These are phyloP conservation scores for Centroberyx gerrardi DNA, from an alignment of 2,797 vertebrate genomes.

Conservation along the genomic window DNA sequence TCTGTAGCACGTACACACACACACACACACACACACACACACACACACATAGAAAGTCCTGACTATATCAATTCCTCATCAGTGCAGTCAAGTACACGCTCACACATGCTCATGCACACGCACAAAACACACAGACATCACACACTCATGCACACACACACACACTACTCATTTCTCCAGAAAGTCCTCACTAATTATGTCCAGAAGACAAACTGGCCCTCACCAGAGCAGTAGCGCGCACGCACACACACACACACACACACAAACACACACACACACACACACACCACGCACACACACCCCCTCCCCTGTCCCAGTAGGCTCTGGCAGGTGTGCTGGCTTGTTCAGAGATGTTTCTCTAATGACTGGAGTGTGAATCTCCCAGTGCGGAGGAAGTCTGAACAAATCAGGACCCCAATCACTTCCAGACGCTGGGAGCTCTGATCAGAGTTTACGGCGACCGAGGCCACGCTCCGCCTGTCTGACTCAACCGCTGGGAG, in stretches of 20 bases:
- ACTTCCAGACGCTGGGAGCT: slow-evolving; percentile 51
- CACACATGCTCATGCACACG: background rate
- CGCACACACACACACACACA: background rate
- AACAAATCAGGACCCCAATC: slow-evolving; percentile 58
- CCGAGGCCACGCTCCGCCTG: slow-evolving; percentile 23
- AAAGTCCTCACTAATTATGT: no score
- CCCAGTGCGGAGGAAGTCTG: slow-evolving; percentile 28
- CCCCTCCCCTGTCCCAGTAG: background rate
- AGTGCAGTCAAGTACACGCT: background rate
- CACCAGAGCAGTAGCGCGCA: background rate
- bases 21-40: slow-evolving; percentile 3
- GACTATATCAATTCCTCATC: no score
- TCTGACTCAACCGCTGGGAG: slow-evolving; percentile 28
- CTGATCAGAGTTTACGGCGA: slow-evolving; percentile 32
- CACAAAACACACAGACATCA: no score
- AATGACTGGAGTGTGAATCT: slow-evolving; percentile 38
- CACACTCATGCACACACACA: background rate
- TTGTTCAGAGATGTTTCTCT: slow-evolving; percentile 11
- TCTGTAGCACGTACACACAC: background rate
- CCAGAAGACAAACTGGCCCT: no score
- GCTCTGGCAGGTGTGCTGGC: slow-evolving; percentile 10
- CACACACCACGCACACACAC: background rate
- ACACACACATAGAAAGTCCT: background rate
- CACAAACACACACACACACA: background rate
- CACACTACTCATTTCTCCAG: no score